These are phyloP conservation scores for Drosophila pectinifera DNA, from an alignment of 1,140 invertebrate species.

Conservation along the genomic window DNA sequence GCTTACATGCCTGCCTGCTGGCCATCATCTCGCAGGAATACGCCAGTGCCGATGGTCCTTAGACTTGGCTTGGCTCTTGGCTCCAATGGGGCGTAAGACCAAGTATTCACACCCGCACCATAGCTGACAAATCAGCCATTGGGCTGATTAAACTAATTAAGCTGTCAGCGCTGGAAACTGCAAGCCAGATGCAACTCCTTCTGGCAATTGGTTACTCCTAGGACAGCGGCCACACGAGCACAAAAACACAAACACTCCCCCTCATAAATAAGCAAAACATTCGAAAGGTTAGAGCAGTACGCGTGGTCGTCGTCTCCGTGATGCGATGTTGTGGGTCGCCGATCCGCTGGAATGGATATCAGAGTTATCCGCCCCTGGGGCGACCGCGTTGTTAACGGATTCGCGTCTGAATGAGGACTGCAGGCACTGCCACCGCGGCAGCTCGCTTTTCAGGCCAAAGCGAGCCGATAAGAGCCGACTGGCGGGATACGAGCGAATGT, in stretches of 20 bases:
- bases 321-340: conserved; percentile 45
- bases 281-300: conserved; percentile 54
- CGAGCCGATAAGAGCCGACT: conserved; percentile 44
- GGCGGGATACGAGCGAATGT: conserved; percentile 68
- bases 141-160: conserved; percentile 41
- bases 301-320: conserved; percentile 75
- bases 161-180: conserved; percentile 20
- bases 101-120: conserved; percentile 20
- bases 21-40: conserved; percentile 22
- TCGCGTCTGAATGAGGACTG: conserved; percentile 76
- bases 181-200: conserved; percentile 28
- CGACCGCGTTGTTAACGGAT: conserved; percentile 68
- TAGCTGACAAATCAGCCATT: conserved; percentile 10
- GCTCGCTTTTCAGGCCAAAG: conserved; percentile 67
- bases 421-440: conserved; percentile 58
- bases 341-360: conserved; percentile 30
- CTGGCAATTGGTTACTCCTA: conserved; percentile 21
- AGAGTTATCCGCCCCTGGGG: conserved; percentile 34
- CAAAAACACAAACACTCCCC: conserved; percentile 23
- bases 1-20: conserved; percentile 61
- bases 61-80: conserved; percentile 13
- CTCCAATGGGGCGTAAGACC: conserved; percentile 50
- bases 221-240: neutral
- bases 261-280: conserved; percentile 22
- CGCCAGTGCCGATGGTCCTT: conserved; percentile 19